Base-by-base conservation (phyloP, 2,113 vertebrate species). In the Cinclus cinclus region DNA sequence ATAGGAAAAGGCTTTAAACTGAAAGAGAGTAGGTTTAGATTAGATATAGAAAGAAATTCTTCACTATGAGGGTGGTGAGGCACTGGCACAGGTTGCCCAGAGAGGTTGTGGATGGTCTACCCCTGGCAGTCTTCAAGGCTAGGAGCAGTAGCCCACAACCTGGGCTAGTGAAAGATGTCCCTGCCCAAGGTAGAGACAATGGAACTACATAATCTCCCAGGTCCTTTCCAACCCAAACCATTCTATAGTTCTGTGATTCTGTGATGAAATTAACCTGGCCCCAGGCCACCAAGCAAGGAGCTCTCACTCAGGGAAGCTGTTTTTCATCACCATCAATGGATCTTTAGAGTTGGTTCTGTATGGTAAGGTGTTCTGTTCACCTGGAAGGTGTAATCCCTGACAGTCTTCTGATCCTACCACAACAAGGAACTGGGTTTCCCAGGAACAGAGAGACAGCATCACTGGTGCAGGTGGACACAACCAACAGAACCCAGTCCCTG, bases 151-250 rank as follows among this genome's bases (percentile, higher is more conserved):
- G 8, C 56, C 20, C 20, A 55, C 8, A 55, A 2, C 19, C 39
- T 46, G n/a, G 39, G 15, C 41, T 47, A 14, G 23, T 63, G 74
- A 37, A 78, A 53, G 3, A 7, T 39, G 23, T 53, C 23, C n/a
- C 8, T 69, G 47, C 39, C 39, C 47, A 47, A 39, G 7, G 28
- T 6, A 47, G 65, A 44, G 13, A 10, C 0, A 0, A 28, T 79
- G 39, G 47, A 87, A 39, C 9, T 17, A 25, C 19, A 25, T 8
- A 23, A 25, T 47, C 10, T 63, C 30, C 41, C n/a, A 63, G n/a
- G 10, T 47, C 24, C 10, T 63, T 63, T 63, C 47, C 47, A 70
- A 24, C 7, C 8, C 41, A 69, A 79, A 25, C 20, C 16, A 47
- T 55, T 55, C 10, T 70, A 28, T 24, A 55, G 62, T 55, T 70